These are phyloP conservation scores for Eupithecia insigniata DNA, from an alignment of 2,888 invertebrate genomes.

Conservation along the genomic window DNA sequence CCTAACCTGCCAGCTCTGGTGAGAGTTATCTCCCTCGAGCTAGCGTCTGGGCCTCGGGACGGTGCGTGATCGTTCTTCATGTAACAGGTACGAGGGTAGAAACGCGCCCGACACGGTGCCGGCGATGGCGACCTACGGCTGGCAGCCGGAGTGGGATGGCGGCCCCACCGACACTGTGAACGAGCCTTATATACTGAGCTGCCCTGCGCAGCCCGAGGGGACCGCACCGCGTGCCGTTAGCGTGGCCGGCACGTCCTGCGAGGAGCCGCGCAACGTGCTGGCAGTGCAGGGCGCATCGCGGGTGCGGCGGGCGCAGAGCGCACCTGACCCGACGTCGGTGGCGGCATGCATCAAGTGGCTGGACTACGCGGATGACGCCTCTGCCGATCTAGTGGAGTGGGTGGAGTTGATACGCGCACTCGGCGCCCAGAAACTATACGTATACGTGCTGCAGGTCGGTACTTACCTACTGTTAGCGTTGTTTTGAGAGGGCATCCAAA, in stretches of 20 bases:
- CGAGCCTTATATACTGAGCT: constrained; percentile 37
- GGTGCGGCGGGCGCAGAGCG: not conserved
- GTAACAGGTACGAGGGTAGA: constrained; percentile 16
- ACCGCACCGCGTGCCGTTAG: constrained; percentile 31
- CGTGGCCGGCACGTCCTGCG: constrained; percentile 29
- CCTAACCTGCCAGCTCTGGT: constrained; percentile 38
- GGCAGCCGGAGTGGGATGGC: constrained; percentile 32
- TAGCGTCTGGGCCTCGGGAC: constrained; percentile 17
- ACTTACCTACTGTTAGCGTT: too few species aligned
- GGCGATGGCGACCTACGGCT: constrained; percentile 26
- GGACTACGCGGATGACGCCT: constrained; percentile 30
- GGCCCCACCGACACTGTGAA: constrained; percentile 32
- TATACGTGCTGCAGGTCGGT: constrained; percentile 33
- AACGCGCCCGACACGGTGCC: constrained; percentile 30
- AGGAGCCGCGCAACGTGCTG: constrained; percentile 27
- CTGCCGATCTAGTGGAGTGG: constrained; percentile 36
- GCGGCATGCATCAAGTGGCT: constrained; percentile 35
- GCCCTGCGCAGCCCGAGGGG: constrained; percentile 23
- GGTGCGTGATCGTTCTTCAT: not conserved
- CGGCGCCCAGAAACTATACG: constrained; percentile 31
- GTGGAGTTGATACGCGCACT: constrained; percentile 33
- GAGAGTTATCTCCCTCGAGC: constrained; percentile 10
- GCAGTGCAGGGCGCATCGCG: constrained; percentile 29
- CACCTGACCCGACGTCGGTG: constrained; percentile 15
- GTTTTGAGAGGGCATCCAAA: too few species aligned